Evolutionary conservation across 2,113 vertebrate genomes (phyloP).

Genomic region (Geothlypis trichas): DNA sequence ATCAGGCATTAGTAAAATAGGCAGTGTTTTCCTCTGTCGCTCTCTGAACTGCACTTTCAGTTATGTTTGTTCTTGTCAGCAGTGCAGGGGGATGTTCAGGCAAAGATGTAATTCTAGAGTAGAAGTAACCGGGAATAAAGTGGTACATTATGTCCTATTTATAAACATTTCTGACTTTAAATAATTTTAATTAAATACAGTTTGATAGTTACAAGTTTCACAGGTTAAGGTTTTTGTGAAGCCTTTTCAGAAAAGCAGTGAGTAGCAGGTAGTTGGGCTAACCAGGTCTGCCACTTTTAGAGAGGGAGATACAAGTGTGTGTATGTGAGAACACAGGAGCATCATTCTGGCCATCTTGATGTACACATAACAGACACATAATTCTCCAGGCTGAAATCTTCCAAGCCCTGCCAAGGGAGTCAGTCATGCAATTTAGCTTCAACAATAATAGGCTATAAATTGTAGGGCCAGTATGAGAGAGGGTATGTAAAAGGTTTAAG

Average conservation of each 20-base stretch:
- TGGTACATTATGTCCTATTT: neutral
- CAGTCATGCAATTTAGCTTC: neutral
- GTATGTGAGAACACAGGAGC: neutral
- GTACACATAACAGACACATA: neutral
- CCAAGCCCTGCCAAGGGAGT: neutral
- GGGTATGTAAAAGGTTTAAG: neutral
- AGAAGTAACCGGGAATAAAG: neutral
- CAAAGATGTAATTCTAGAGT: neutral
- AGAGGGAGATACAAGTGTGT: neutral
- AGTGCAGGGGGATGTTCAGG: neutral
- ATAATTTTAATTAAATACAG: neutral
- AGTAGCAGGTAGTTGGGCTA: neutral
- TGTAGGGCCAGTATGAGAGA: neutral
- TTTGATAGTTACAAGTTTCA: neutral
- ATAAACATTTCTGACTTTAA: neutral
- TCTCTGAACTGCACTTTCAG: constrained; percentile 53
- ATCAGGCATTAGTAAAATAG: constrained; percentile 61
- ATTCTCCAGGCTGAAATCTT: neutral
- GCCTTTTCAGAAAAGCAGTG: neutral
- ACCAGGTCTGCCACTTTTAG: neutral
- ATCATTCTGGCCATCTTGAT: neutral
- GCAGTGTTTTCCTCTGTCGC: constrained; percentile 64
- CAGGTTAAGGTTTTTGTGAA: neutral
- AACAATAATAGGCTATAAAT: neutral
- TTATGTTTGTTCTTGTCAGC: constrained; percentile 25